phyloP scores from a whole-genome alignment of 2,797 vertebrate species.

The Mionectes olivaceus region DNA sequence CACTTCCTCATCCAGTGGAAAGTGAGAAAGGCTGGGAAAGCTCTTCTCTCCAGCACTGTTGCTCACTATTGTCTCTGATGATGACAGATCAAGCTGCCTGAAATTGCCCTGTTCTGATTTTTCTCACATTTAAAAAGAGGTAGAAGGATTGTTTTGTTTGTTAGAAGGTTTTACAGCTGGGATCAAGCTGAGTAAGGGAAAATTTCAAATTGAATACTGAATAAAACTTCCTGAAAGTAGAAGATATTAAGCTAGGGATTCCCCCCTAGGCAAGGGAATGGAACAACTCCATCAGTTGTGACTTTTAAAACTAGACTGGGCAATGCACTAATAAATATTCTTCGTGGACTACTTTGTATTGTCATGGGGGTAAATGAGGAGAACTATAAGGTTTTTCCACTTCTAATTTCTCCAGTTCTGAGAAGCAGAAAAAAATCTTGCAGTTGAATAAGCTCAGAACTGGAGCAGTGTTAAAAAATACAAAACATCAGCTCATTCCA shows the following conservation, averaged over 20 bases:
- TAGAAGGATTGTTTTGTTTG: background rate
- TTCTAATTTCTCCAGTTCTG: background rate
- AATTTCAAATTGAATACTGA: background rate
- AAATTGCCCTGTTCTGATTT: background rate
- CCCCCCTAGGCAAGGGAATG: background rate
- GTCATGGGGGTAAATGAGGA: background rate
- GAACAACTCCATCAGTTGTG: background rate
- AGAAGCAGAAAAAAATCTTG: background rate
- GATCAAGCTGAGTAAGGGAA: background rate
- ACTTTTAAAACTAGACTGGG: background rate
- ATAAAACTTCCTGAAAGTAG: constrained; percentile 30
- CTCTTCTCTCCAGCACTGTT: background rate
- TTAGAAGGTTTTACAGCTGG: background rate
- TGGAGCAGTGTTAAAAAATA: background rate
- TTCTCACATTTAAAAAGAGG: background rate
- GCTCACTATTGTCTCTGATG: background rate
- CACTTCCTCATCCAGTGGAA: background rate
- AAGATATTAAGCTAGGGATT: background rate
- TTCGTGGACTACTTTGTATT: background rate
- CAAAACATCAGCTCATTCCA: background rate
- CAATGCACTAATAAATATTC: background rate
- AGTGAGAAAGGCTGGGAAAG: background rate
- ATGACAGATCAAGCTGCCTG: background rate
- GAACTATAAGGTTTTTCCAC: background rate
- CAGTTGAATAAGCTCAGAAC: background rate